Base-by-base conservation (phyloP, 2,797 vertebrate genomes). In the Propithecus perrieri region DNA sequence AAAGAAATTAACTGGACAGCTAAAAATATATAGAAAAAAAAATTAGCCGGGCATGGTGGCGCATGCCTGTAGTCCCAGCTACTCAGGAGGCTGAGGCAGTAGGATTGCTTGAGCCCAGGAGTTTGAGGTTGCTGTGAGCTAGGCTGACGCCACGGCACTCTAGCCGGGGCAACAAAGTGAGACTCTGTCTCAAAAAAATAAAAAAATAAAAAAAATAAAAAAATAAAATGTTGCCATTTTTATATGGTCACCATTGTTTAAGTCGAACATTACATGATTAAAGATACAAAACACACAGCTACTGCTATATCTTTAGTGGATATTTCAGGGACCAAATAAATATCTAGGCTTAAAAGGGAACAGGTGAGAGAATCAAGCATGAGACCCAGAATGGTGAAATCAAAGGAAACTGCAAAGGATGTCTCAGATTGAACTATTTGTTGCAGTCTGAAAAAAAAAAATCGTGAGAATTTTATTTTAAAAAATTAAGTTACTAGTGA, bases 401-500 rank as follows among this genome's bases (percentile, higher is more conserved):
- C 28, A 95, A 93, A n/a, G 41, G 57, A 96, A 95, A 75, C 38
- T 53, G 50, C 26, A 83, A 84, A 88, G 12, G 12, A 17, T 46
- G 9, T 85, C 30, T 94, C 67, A 88, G 43, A 87, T 76, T 83
- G 63, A 96, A 95, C 33, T 76, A 67, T 50, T 79, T 85, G 43
- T 46, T 95, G 30, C 5, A 41, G 38, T 41, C 38, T 41, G 38
- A 41, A 41, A 41, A 41, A 41, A 41, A 41, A 41, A 41, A 41
- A 80, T 10, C 7, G 0, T 59, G 65, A 87, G 24, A 88, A 94
- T 87, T 38, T 80, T 65, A 76, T 88, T 95, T 59, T 3, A 48
- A 90, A 94, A 69, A 94, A 53, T 81, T 91, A 48, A 79, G 24
- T 85, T 94, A 63, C 57, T 94, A 91, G 91, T 84, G 33, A 86